A percentile compares a stretch with the other conserved stretches of the same genome.
Conservation (phyloP, 2,113 vertebrate species). For the Plecturocebus donacophilus region DNA sequence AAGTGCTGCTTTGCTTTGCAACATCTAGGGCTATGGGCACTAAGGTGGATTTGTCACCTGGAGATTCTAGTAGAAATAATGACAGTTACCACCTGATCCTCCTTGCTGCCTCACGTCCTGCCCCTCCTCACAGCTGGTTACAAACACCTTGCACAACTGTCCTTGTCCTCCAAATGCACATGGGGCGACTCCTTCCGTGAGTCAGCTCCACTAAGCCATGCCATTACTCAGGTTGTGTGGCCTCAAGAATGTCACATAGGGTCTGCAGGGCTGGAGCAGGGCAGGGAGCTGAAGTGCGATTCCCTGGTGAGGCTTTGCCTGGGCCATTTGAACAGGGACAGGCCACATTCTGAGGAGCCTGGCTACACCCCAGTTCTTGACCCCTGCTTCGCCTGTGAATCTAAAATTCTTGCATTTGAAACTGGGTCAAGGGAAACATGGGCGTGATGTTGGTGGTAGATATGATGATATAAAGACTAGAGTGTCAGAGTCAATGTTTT, state of each 20-base stretch:
- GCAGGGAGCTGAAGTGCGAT: not conserved
- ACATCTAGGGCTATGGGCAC: not conserved
- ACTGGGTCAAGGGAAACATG: not conserved
- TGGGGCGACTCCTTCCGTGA: not conserved
- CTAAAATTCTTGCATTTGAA: constrained; percentile 20
- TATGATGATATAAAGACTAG: not conserved
- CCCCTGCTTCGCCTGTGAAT: not conserved
- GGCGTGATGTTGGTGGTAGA: not conserved
- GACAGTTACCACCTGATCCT: not conserved
- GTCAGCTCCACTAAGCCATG: not conserved
- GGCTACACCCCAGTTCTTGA: not conserved
- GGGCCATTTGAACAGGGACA: not conserved
- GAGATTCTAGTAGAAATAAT: not conserved
- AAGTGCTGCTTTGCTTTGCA: not conserved
- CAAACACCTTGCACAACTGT: constrained; percentile 42
- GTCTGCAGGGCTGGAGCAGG: not conserved
- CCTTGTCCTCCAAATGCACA: not conserved
- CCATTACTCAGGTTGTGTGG: not conserved
- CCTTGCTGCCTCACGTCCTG: not conserved
- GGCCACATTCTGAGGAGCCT: not conserved
- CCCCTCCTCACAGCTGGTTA: not conserved
- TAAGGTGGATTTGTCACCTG: not conserved
- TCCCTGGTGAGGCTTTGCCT: not conserved
- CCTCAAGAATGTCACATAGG: not conserved
- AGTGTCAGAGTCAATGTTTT: not conserved